Percentiles rank a stretch among this genome's conserved stretches.
These are phyloP conservation scores for Poecilia picta DNA, from an alignment of 2,797 vertebrate genomes.

Conservation along the genomic window DNA sequence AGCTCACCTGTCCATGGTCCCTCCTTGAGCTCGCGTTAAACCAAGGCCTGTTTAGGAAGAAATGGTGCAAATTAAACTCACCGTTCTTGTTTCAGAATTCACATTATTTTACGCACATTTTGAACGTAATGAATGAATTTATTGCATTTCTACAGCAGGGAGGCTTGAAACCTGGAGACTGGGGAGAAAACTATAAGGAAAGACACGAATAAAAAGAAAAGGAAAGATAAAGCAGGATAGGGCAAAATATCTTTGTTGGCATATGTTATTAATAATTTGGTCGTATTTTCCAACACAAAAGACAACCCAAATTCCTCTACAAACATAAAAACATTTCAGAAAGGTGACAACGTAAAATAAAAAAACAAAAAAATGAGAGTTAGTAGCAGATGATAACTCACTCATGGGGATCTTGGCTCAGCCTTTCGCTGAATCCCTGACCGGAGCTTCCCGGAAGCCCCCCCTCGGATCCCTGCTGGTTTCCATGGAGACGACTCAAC, in stretches of 20 bases:
- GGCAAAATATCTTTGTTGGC: too few relatives aligned
- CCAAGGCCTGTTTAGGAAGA: conserved; percentile 75
- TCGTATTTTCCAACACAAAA: too few relatives aligned
- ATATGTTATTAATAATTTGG: too few relatives aligned
- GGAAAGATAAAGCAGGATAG: background rate
- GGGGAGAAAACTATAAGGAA: background rate
- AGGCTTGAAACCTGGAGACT: background rate
- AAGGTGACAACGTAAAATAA: background rate
- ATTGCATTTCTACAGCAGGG: background rate
- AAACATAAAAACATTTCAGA: too few relatives aligned
- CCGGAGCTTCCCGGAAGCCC: conserved; percentile 79
- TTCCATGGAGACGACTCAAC: conserved; percentile 88
- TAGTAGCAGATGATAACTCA: conserved; percentile 76
- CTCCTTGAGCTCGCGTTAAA: conserved; percentile 78
- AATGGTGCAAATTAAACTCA: background rate
- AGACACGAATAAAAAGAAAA: background rate
- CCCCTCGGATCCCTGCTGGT: conserved; percentile 61
- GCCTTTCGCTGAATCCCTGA: conserved; percentile 83
- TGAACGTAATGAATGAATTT: background rate
- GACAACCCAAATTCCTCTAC: too few relatives aligned
- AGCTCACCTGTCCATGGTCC: conserved; percentile 81
- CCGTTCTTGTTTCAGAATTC: background rate
- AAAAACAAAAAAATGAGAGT: background rate
- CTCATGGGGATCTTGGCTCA: conserved; percentile 89
- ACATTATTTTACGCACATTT: background rate